Conservation (phyloP, 1,140 invertebrate species). For the Stenopsyche tienmushanensis region DNA sequence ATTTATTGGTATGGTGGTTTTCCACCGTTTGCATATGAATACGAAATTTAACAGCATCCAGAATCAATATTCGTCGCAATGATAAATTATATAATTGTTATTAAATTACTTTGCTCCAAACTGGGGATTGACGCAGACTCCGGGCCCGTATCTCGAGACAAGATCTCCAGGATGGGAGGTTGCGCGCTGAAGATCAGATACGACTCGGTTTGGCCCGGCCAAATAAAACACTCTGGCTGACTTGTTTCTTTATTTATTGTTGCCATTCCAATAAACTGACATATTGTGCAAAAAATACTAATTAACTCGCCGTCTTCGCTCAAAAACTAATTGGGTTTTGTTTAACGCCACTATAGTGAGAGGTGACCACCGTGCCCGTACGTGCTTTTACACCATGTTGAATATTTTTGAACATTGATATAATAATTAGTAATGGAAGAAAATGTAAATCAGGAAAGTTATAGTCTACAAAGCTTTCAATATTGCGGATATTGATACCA, state of each 20-base stretch:
- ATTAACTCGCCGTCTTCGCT: constrained; percentile 20
- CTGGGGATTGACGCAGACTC: constrained; percentile 16
- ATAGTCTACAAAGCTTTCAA: no score
- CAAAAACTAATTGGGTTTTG: constrained; percentile 22
- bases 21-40: no score
- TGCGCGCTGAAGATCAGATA: constrained; percentile 24
- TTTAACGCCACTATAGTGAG: not conserved
- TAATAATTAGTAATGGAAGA: no score
- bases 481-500: no score
- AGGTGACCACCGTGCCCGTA: not conserved
- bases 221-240: constrained; percentile 22
- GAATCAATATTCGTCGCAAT: no score
- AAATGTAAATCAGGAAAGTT: no score
- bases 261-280: constrained; percentile 26
- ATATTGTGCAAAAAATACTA: constrained; percentile 28
- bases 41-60: no score
- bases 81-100: no score
- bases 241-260: constrained; percentile 31
- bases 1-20: no score
- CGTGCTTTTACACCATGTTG: no score
- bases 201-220: not conserved
- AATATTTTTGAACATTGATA: no score
- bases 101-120: no score
- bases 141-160: not conserved
- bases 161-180: constrained; percentile 24